Evolutionary conservation across 2,888 invertebrate genomes (phyloP).

Genomic region (Tipula helvola): DNA sequence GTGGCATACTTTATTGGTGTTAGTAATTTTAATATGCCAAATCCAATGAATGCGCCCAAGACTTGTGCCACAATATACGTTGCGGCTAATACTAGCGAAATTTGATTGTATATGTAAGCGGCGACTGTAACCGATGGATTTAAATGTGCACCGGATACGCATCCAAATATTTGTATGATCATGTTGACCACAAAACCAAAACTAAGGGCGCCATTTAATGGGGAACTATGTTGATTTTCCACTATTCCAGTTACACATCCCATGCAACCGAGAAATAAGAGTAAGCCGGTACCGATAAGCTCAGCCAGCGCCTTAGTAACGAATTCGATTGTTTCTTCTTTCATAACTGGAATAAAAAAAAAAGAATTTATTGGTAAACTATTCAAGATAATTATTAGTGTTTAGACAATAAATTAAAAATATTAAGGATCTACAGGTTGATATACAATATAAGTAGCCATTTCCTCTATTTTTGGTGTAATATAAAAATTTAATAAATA

Average conservation of each 20-base stretch:
- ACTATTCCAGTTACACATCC: slow-evolving; percentile 35
- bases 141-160: slow-evolving; percentile 64
- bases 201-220: slow-evolving; percentile 29
- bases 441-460: no score
- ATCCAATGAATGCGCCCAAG: slow-evolving; percentile 54
- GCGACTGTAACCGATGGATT: slow-evolving; percentile 60
- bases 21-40: slow-evolving; percentile 49
- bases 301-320: slow-evolving; percentile 44
- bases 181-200: slow-evolving; percentile 60
- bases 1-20: slow-evolving; percentile 31
- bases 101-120: slow-evolving; percentile 25
- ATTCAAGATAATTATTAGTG: no score
- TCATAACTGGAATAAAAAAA: slow-evolving; percentile 21
- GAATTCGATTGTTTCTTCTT: slow-evolving; percentile 29
- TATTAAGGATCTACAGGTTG: no score
- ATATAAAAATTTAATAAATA: no score
- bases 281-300: slow-evolving; percentile 50
- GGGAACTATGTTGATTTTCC: slow-evolving; percentile 23
- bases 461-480: no score
- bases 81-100: slow-evolving; percentile 36
- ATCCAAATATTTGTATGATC: slow-evolving; percentile 54
- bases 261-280: slow-evolving; percentile 66
- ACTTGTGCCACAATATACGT: slow-evolving; percentile 52
- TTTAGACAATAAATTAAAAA: no score
- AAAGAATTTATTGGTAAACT: background rate